Evolutionary conservation across 2,888 invertebrate genomes (phyloP).

Genomic region (Chesias legatella): DNA sequence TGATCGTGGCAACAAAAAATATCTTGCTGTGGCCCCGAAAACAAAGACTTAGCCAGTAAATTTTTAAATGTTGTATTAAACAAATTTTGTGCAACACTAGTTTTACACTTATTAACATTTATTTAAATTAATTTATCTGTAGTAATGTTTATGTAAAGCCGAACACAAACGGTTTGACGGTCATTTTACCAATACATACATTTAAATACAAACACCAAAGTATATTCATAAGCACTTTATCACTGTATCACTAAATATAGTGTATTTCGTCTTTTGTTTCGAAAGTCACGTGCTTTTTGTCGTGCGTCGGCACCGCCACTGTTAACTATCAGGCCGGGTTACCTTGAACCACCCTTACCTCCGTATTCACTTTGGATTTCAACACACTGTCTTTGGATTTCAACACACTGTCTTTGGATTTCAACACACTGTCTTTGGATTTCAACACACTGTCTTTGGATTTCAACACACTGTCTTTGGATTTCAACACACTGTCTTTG

Average conservation of each 20-base stretch:
- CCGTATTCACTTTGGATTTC: slow-evolving; percentile 31
- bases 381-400: slow-evolving; percentile 23
- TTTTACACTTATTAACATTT: no score
- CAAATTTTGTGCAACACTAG: no score
- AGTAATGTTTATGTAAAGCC: no score
- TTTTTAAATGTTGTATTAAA: no score
- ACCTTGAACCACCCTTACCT: slow-evolving; percentile 35
- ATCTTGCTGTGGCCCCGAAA: no score
- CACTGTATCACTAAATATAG: slow-evolving; percentile 48
- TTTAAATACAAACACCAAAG: neutral
- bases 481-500: slow-evolving; percentile 11
- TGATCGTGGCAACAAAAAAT: no score
- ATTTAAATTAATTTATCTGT: no score
- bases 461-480: neutral
- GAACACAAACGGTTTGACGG: no score
- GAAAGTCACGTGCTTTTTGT: slow-evolving; percentile 74
- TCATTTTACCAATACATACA: no score
- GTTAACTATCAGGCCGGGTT: slow-evolving; percentile 68
- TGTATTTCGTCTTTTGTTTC: slow-evolving; percentile 66
- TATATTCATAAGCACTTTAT: slow-evolving; percentile 14
- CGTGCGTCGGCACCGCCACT: slow-evolving; percentile 62
- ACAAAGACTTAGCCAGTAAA: no score
- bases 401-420: slow-evolving; percentile 31
- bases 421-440: slow-evolving; percentile 25
- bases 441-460: slow-evolving; percentile 30